phyloP scores from a whole-genome alignment of 2,113 vertebrate species.

The Lophochroa leadbeateri region DNA sequence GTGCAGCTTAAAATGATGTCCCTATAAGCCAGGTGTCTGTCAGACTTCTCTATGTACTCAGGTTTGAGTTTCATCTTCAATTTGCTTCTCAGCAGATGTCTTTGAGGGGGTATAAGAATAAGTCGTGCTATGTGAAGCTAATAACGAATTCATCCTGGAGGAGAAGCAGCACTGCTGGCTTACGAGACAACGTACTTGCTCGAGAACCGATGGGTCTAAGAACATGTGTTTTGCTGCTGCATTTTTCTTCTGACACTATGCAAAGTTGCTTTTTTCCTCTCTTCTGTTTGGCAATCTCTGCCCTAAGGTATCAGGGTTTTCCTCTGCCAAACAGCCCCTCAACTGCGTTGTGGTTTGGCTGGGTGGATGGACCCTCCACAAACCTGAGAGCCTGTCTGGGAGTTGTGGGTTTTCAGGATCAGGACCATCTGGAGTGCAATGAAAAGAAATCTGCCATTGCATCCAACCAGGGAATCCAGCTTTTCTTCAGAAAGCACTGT shows the following conservation, averaged over 20 bases:
- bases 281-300: background rate
- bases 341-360: background rate
- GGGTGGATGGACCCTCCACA: background rate
- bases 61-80: background rate
- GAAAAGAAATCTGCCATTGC: background rate
- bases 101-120: background rate
- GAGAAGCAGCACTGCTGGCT: background rate
- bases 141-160: background rate
- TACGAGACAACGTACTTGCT: background rate
- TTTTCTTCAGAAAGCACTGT: background rate
- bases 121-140: background rate
- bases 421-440: background rate
- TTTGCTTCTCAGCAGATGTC: background rate
- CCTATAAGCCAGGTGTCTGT: background rate
- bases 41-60: background rate
- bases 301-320: background rate
- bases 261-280: background rate
- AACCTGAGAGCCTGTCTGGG: background rate
- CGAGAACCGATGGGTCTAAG: background rate
- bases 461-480: background rate
- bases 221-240: background rate
- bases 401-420: background rate
- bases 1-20: background rate
- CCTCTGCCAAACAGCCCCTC: background rate
- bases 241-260: background rate